Conservation (phyloP, 2,113 vertebrate genomes). For the Gracilinanus agilis region DNA sequence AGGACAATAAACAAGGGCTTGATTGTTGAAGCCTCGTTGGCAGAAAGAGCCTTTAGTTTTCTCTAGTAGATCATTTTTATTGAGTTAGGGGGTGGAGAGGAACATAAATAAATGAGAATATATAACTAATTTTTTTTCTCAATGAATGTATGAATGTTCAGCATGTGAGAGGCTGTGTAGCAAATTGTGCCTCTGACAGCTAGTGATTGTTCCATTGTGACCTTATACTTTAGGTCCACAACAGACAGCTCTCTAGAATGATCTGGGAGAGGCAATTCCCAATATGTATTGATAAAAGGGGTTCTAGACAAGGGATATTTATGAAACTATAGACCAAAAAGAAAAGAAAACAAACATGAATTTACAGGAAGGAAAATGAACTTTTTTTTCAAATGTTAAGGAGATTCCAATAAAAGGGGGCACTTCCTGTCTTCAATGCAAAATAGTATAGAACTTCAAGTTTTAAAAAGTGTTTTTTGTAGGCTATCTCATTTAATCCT, state of each 20-base stretch:
- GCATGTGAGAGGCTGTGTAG: not conserved
- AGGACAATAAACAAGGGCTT: not conserved
- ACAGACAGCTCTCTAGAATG: not conserved
- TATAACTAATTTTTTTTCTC: not conserved
- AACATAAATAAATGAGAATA: not conserved
- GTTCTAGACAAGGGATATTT: not conserved
- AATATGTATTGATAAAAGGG: not conserved
- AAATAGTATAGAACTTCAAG: not conserved
- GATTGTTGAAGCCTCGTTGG: not conserved
- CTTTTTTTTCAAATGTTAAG: not conserved
- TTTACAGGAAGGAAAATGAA: not conserved
- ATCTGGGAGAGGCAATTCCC: not conserved
- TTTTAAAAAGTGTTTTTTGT: not conserved
- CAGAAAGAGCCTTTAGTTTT: not conserved
- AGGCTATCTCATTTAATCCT: not conserved
- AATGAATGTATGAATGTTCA: not conserved
- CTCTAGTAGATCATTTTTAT: not conserved
- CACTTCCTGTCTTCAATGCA: not conserved
- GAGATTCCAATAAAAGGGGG: not conserved
- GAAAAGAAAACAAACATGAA: not conserved
- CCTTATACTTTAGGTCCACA: not conserved
- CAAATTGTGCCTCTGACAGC: not conserved
- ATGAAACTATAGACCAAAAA: not conserved
- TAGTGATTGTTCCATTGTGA: not conserved
- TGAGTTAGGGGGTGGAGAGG: not conserved